Conservation (phyloP, 2,888 invertebrate genomes). For the Podotricha telesiphe region DNA sequence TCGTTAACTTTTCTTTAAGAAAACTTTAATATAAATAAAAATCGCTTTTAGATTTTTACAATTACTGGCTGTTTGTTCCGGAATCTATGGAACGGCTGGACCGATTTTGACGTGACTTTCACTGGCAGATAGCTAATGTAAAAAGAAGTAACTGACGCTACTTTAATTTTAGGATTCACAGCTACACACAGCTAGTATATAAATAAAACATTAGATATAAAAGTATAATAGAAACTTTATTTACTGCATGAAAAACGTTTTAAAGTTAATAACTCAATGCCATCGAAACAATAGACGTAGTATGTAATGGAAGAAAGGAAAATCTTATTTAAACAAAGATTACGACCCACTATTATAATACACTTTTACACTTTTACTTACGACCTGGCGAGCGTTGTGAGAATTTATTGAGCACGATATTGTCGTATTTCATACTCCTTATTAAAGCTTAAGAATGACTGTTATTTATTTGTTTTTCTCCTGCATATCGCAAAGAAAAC, state of each 20-base stretch:
- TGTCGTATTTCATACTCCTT: conserved; percentile 4
- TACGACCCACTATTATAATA: conserved; percentile 19
- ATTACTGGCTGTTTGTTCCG: too few relatives aligned
- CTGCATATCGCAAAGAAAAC: too few relatives aligned
- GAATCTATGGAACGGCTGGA: too few relatives aligned
- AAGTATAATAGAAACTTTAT: conserved; percentile 12
- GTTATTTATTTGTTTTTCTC: not conserved
- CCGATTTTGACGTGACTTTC: too few relatives aligned
- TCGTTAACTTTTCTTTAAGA: too few relatives aligned
- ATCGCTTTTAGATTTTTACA: too few relatives aligned
- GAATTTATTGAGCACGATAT: conserved; percentile 13
- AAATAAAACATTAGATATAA: too few relatives aligned
- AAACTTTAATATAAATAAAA: too few relatives aligned
- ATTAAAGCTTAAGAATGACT: not conserved
- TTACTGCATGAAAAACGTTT: not conserved
- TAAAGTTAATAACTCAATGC: conserved; percentile 5
- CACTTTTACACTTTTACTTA: conserved; percentile 20
- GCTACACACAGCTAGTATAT: too few relatives aligned
- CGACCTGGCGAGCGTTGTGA: not conserved
- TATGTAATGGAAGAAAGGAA: conserved; percentile 4
- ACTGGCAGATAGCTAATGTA: too few relatives aligned
- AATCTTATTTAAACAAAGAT: conserved; percentile 15
- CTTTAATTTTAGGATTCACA: too few relatives aligned
- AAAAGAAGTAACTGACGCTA: too few relatives aligned
- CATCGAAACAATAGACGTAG: conserved; percentile 10